Percentiles rank a stretch among this genome's conserved stretches.
phyloP scores from a whole-genome alignment of 1,140 invertebrate genomes.

The Mizuhopecten yessoensis region DNA sequence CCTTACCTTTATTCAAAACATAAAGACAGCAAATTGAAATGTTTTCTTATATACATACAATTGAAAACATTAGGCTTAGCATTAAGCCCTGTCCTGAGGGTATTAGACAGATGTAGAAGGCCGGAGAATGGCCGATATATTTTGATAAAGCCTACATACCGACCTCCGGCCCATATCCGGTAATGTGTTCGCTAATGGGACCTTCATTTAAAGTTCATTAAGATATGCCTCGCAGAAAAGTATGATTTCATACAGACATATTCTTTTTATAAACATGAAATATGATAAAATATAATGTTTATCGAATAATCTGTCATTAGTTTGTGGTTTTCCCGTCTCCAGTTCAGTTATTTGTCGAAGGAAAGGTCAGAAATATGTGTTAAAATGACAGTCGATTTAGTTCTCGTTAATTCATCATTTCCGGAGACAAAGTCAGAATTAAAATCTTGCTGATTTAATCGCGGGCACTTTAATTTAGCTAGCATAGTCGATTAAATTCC shows the following conservation, averaged over 20 bases:
- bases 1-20: not conserved
- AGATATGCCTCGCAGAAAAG: too few species aligned
- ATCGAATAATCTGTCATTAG: not conserved
- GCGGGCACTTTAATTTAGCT: not conserved
- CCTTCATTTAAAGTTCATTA: not conserved
- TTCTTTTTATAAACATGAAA: not conserved
- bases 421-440: not conserved
- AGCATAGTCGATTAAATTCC: too few species aligned
- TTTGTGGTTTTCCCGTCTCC: not conserved
- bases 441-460: not conserved
- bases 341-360: not conserved
- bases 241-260: not conserved
- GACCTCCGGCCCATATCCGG: not conserved
- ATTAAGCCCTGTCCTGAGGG: not conserved
- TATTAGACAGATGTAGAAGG: conserved; percentile 26
- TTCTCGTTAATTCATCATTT: too few species aligned
- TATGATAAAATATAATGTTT: not conserved
- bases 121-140: not conserved
- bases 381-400: too few species aligned
- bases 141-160: not conserved
- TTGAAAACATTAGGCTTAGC: not conserved
- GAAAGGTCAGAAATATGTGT: too few species aligned
- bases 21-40: not conserved
- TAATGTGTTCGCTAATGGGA: not conserved
- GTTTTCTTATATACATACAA: not conserved